A percentile compares a stretch with the other conserved stretches of the same genome.
Conservation (phyloP, 2,888 invertebrate genomes). For the Hymenopus coronatus region DNA sequence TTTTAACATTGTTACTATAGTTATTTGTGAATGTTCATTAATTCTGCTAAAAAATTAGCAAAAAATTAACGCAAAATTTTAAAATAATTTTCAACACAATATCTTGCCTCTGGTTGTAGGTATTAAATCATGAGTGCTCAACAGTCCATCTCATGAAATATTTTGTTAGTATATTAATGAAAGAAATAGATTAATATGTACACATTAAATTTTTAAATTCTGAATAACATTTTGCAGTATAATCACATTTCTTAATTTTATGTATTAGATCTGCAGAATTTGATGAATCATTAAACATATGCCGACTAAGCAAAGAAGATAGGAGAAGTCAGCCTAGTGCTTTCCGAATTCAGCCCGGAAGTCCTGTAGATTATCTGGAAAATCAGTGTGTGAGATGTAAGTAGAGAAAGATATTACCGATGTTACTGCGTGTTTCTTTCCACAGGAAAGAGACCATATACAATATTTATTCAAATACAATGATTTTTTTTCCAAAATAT, state of each 20-base stretch:
- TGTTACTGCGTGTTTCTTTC: too few relatives aligned
- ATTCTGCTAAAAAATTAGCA: too few relatives aligned
- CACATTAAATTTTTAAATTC: neutral
- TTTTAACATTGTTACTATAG: too few relatives aligned
- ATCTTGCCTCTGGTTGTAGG: too few relatives aligned
- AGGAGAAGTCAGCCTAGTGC: conserved; percentile 52
- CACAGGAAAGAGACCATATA: too few relatives aligned
- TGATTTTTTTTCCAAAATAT: too few relatives aligned
- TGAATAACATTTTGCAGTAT: neutral
- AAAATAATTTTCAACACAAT: too few relatives aligned
- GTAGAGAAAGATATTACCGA: conserved; percentile 21
- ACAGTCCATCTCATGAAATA: too few relatives aligned
- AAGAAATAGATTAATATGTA: neutral
- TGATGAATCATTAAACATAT: conserved; percentile 48
- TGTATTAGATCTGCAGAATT: conserved; percentile 50
- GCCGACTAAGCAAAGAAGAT: conserved; percentile 52
- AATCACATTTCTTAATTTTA: neutral
- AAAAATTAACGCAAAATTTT: too few relatives aligned
- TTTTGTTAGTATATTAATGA: neutral
- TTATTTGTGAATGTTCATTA: too few relatives aligned
- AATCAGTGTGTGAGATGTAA: conserved; percentile 54
- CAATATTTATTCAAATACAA: too few relatives aligned
- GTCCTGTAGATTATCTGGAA: conserved; percentile 52
- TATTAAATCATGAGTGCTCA: too few relatives aligned
- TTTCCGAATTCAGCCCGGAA: conserved; percentile 45